Evolutionary conservation across 2,888 invertebrate species (phyloP), one percentile per base, ranked within the genome.

Genomic region (Meganola albula): DNA sequence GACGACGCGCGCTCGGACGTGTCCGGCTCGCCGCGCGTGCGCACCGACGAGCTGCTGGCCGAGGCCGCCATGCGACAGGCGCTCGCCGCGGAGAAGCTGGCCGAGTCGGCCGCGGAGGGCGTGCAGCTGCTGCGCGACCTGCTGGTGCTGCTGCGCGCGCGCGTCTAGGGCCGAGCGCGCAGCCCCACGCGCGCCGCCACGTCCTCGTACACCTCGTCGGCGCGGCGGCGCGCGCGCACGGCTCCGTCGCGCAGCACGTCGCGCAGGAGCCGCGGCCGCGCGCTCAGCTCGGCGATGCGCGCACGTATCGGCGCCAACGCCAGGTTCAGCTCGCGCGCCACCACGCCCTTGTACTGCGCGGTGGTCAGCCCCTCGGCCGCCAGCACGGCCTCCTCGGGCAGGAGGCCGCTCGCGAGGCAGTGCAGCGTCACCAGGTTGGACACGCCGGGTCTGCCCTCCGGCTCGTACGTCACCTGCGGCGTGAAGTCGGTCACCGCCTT

Each of bases 401-500:
- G 68, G 69, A 88, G 84, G 25, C 90, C 92, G 10, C 90, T 89
- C 10, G 94, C 80, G 34, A 93, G 87, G 27, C 94, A 91, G 80
- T 97, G 95, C 42, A 98, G 92, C 34, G 88, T 85, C 44, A 99
- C 88, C 34, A 99, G 87, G 86, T 99, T 99, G 27, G 97, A 88
- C 9, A 99, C 93, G 12, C 96, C 99, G 0, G 96, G 93, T 42
- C 99, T 87, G 4, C 72, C 67, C 31, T 87, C 89, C 1, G 93
- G 93, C 47, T 96, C 93, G 74, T 90, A 98, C 7, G 92, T 91
- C 6, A 99, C 90, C 82, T 88, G 56, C 11, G 14, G 1, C 0
- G 88, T 93, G 58, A 90, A 94, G 76, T 99, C 99, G 0, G 98
- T 98, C 3, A 98, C 87, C 0, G 99, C 92, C 77, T 96, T 97